Base-by-base conservation (phyloP, 2,113 vertebrate species). In the Sclerurus mexicanus region DNA sequence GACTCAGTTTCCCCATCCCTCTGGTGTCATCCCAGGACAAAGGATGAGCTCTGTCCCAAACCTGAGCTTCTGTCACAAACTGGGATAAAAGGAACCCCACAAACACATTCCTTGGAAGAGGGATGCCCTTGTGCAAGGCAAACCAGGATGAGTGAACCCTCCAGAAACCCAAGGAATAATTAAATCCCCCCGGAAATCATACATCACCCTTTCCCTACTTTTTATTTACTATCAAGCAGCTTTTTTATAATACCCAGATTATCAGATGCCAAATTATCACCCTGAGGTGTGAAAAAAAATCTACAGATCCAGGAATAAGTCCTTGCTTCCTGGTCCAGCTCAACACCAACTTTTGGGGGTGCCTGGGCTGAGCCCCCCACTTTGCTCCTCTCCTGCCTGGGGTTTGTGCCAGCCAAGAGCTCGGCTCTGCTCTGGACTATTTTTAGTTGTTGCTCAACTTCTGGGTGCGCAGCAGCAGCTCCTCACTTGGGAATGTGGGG, bases 161-260 rank as follows among this genome's bases (percentile, higher is more conserved):
- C 22, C 12, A 15, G 27, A 33, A 86, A 24, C 22, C 35, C 58
- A 9, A 6, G 37, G 46, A 40, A 66, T 15, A 49, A 89, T 13
- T 25, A 35, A 63, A 52, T 31, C 10, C 23, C 7, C 8, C 8
- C 6, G 12, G 53, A 8, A 2, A 33, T 6, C 27, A 4, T 0
- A 17, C 2, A 0, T 53, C 92, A 59, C 5, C 28, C 1, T 0
- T 18, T 67, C 14, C 30, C 14, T 11, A 5, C 1, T 12, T n/a
- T 19, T 30, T 23, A 35, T 42, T 71, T 12, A 47, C n/a, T 6
- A 49, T 13, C 28, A 5, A 0, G 0, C 31, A 18, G 31, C 23
- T 40, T 52, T 44, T 73, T 53, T 6, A 2, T 1, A 40, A 50
- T 1, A 25, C 2, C 6, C 40, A 11, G 11, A 24, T 23, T 24